phyloP scores from a whole-genome alignment of 2,113 vertebrate species.

The Lampris megalopsis region DNA sequence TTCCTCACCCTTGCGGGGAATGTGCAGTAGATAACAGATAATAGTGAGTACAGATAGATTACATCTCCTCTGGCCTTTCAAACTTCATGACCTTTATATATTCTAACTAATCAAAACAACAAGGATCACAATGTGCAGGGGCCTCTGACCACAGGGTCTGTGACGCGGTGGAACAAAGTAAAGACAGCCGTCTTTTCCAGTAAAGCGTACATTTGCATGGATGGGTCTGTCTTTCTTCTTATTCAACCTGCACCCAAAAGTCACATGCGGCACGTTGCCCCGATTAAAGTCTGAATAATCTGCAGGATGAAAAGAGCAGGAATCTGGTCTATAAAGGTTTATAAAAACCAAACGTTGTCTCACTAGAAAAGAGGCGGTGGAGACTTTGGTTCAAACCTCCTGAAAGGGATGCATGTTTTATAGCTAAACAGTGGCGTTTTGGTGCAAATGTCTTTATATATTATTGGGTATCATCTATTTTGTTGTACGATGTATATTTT shows the following conservation, averaged over 20 bases:
- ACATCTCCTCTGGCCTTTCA: too few species aligned
- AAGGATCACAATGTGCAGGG: too few species aligned
- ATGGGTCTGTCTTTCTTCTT: not conserved
- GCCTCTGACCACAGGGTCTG: too few species aligned
- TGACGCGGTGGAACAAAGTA: too few species aligned
- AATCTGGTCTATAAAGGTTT: not conserved
- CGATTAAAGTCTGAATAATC: too few species aligned
- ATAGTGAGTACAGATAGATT: not conserved
- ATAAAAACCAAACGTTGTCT: not conserved
- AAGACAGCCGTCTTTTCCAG: not conserved
- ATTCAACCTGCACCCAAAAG: not conserved
- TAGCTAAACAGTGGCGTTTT: not conserved
- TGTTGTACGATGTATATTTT: conserved; percentile 1
- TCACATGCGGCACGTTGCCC: too few species aligned
- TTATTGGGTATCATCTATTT: not conserved
- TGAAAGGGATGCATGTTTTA: too few species aligned
- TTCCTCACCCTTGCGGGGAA: not conserved
- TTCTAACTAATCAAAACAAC: not conserved
- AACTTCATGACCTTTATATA: too few species aligned
- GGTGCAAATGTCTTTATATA: not conserved
- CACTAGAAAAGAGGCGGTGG: too few species aligned
- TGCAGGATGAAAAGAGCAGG: too few species aligned
- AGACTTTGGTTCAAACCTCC: too few species aligned
- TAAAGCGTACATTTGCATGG: not conserved
- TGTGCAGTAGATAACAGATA: too few species aligned